phyloP scores from a whole-genome alignment of 2,797 vertebrate species.

The Spinibarbus caldwelli region DNA sequence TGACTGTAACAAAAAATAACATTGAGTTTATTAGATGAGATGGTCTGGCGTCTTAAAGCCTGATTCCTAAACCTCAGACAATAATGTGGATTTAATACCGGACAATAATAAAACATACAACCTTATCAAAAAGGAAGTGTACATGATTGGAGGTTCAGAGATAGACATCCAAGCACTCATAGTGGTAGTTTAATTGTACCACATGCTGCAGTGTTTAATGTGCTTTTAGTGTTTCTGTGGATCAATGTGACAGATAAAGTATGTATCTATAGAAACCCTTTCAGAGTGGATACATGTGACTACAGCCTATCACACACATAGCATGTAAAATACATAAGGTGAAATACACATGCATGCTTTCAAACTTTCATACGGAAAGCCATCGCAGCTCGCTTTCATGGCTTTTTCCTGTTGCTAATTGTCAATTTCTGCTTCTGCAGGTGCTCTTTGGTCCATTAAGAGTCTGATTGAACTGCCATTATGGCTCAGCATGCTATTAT shows the following conservation, averaged over 20 bases:
- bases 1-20: neutral
- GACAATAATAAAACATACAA: constrained; percentile 1
- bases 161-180: neutral
- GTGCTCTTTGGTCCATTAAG: constrained; percentile 23
- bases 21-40: neutral
- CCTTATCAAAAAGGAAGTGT: constrained; percentile 12
- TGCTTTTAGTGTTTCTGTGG: constrained; percentile 30
- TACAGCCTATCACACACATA: neutral
- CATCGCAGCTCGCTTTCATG: neutral
- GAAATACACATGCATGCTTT: neutral
- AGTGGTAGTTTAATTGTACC: neutral
- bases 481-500: constrained; percentile 73
- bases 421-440: constrained; percentile 16
- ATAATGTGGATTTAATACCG: neutral
- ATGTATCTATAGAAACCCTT: constrained; percentile 32
- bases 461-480: constrained; percentile 8
- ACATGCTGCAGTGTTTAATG: constrained; percentile 10
- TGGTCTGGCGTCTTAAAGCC: neutral
- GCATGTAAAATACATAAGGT: constrained; percentile 14
- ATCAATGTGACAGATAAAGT: constrained; percentile 21
- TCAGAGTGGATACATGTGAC: neutral
- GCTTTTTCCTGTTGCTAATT: constrained; percentile 12
- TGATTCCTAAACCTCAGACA: constrained; percentile 11
- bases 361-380: neutral
- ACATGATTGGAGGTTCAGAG: neutral